Conservation (phyloP, 2,113 vertebrate species). For the Pandion haliaetus region DNA sequence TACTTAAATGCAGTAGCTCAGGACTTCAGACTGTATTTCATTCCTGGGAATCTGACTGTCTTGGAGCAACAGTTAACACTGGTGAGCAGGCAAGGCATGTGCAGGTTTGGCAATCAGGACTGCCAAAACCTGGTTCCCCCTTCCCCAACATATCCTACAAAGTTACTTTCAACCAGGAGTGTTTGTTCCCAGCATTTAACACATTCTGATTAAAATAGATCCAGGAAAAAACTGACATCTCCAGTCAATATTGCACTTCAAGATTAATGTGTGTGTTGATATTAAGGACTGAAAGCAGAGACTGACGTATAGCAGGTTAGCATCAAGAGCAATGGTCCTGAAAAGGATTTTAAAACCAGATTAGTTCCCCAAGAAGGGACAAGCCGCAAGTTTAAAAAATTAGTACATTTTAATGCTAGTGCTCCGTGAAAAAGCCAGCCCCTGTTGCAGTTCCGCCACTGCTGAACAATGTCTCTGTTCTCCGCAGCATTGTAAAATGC, state of each 20-base stretch:
- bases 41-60: not conserved
- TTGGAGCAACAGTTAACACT: not conserved
- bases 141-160: not conserved
- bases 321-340: slow-evolving; percentile 18
- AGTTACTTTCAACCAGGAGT: not conserved
- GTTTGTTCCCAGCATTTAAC: slow-evolving; percentile 26
- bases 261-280: slow-evolving; percentile 8
- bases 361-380: slow-evolving; percentile 59
- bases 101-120: not conserved
- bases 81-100: not conserved
- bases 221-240: not conserved
- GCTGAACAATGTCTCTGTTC: slow-evolving; percentile 5
- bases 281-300: slow-evolving; percentile 22
- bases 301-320: slow-evolving; percentile 22
- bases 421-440: slow-evolving; percentile 9
- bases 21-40: not conserved
- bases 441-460: not conserved
- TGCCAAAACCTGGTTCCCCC: not conserved
- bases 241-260: slow-evolving; percentile 54
- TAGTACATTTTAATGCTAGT: slow-evolving; percentile 53
- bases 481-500: not conserved
- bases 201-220: slow-evolving; percentile 8
- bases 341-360: slow-evolving; percentile 23
- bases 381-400: slow-evolving; percentile 43
- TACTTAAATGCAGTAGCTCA: not conserved